Evolutionary conservation across 2,888 invertebrate species (phyloP).

Genomic region (Cryptops parisi): DNA sequence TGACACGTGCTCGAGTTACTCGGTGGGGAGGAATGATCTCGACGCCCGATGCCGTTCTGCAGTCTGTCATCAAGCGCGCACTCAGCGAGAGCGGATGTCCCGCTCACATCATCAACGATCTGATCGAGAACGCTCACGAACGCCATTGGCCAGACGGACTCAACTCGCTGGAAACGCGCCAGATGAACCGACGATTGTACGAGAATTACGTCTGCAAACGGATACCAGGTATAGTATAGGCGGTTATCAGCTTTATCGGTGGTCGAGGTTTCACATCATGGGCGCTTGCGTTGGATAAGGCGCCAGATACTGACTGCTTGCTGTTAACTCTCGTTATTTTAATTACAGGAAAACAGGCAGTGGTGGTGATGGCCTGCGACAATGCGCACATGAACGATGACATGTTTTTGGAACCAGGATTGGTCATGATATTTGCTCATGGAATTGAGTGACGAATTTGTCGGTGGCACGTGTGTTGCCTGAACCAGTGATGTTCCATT

Average conservation of each 20-base stretch:
- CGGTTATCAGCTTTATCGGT: no score
- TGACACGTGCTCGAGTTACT: constrained; percentile 73
- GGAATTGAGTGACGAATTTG: constrained; percentile 56
- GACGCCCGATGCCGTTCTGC: constrained; percentile 81
- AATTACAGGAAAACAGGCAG: constrained; percentile 63
- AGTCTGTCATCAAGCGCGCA: constrained; percentile 87
- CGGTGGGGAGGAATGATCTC: constrained; percentile 99
- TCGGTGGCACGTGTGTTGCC: no score
- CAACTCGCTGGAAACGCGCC: constrained; percentile 77
- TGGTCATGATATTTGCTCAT: constrained; percentile 98
- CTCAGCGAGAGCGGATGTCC: constrained; percentile 89
- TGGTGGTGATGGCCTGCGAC: constrained; percentile 84
- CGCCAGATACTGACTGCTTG: constrained; percentile 6
- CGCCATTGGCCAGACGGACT: constrained; percentile 87
- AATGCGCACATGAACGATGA: constrained; percentile 90
- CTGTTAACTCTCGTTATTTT: background rate
- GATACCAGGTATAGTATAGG: constrained; percentile 71
- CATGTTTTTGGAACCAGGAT: constrained; percentile 88
- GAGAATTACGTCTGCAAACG: constrained; percentile 89
- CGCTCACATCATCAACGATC: constrained; percentile 76
- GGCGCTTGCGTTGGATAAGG: no score
- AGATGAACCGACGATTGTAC: constrained; percentile 81
- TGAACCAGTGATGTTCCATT: no score
- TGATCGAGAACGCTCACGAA: constrained; percentile 97
- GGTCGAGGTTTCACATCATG: no score